phyloP scores from a whole-genome alignment of 2,888 invertebrate genomes.

The Drosophila koepferae region DNA sequence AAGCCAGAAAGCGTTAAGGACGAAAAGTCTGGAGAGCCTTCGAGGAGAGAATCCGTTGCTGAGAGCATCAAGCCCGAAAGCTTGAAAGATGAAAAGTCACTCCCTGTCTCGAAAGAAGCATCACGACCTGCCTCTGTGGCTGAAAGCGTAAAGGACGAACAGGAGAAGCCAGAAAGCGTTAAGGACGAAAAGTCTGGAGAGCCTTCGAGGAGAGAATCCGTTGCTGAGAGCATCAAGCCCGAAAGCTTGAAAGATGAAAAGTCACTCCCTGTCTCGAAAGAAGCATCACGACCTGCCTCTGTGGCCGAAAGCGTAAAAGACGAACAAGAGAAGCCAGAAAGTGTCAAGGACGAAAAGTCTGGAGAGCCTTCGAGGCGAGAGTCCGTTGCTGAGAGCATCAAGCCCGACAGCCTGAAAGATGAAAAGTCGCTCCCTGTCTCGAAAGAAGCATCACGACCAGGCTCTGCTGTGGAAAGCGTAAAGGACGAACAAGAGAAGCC shows the following conservation, averaged over 20 bases:
- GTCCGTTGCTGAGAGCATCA: conserved; percentile 6
- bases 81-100: too few species aligned
- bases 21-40: too few species aligned
- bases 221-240: neutral
- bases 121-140: too few species aligned
- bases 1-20: too few species aligned
- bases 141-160: too few species aligned
- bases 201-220: neutral
- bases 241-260: neutral
- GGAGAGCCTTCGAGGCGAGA: conserved; percentile 20
- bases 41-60: too few species aligned
- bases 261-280: neutral
- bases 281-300: neutral
- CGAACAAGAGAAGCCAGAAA: conserved; percentile 1
- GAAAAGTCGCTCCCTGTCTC: conserved; percentile 9
- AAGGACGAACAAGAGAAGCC: neutral
- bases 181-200: neutral
- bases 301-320: neutral
- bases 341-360: conserved; percentile 10
- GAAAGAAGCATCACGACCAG: conserved; percentile 10
- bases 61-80: too few species aligned
- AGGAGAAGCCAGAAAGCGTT: neutral
- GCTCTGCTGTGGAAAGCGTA: conserved; percentile 39
- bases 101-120: too few species aligned
- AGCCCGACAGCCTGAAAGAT: conserved; percentile 13